Evolutionary conservation across 1,140 invertebrate genomes (phyloP).

Genomic region (Venturia canescens): DNA sequence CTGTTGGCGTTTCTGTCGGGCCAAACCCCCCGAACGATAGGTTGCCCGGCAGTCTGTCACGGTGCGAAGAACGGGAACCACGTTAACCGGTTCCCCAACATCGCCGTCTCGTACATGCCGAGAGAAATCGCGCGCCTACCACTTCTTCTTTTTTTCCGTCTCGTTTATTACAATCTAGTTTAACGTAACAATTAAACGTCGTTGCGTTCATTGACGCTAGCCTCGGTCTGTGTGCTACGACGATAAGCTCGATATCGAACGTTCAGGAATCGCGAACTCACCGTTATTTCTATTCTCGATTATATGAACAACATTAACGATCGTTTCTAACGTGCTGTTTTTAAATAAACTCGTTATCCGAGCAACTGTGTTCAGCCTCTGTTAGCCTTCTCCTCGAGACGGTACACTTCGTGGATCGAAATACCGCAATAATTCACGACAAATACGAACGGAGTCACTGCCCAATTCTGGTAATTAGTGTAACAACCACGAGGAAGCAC

Average conservation of each 20-base stretch:
- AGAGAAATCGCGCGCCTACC: constrained; percentile 28
- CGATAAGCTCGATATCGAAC: background rate
- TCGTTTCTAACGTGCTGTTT: background rate
- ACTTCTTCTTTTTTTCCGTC: constrained; percentile 25
- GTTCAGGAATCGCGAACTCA: background rate
- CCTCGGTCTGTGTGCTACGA: constrained; percentile 1
- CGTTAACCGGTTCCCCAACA: constrained; percentile 72
- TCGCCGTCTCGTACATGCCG: constrained; percentile 47
- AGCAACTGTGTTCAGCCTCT: background rate
- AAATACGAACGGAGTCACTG: background rate
- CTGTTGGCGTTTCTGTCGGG: constrained; percentile 59
- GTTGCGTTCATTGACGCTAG: background rate
- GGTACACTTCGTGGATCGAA: background rate
- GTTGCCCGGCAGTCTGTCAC: constrained; percentile 75
- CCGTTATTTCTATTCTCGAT: background rate
- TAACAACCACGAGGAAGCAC: constrained; percentile 45
- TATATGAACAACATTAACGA: background rate
- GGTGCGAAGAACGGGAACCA: constrained; percentile 76
- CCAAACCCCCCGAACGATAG: constrained; percentile 59
- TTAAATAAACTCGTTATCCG: background rate
- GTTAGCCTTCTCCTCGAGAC: no score
- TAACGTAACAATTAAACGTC: background rate
- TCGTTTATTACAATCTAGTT: background rate
- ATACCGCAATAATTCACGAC: background rate
- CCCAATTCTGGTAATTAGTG: background rate